Percentiles rank a stretch among this genome's conserved stretches.
phyloP scores from a whole-genome alignment of 2,888 invertebrate species.

The Masnerella sp. region DNA sequence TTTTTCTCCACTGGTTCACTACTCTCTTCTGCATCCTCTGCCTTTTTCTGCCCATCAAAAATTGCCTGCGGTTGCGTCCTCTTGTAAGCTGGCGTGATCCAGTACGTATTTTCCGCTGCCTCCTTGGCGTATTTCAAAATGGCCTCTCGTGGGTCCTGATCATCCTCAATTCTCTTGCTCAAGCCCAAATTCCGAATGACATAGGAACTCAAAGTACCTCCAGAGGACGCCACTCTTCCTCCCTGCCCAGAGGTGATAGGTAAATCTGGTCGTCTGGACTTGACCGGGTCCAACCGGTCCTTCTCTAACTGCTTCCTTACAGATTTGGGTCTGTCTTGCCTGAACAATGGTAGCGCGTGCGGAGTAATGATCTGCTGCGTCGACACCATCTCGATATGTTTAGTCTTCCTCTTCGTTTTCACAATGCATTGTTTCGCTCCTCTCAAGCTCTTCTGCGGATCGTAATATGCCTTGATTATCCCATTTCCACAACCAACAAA shows the following conservation, averaged over 20 bases:
- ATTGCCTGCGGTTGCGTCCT: constrained; percentile 93
- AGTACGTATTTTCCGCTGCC: constrained; percentile 97
- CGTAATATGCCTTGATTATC: constrained; percentile 92
- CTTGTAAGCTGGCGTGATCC: constrained; percentile 95
- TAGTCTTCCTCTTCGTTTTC: constrained; percentile 87
- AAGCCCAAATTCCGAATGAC: constrained; percentile 96
- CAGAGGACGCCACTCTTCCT: constrained; percentile 95
- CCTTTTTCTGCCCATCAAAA: constrained; percentile 81
- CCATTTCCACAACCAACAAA: constrained; percentile 96
- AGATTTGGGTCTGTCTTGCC: constrained; percentile 93
- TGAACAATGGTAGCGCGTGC: constrained; percentile 95
- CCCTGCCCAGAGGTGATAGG: constrained; percentile 95
- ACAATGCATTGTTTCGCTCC: constrained; percentile 95
- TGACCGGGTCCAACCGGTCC: constrained; percentile 91
- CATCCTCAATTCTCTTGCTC: constrained; percentile 93
- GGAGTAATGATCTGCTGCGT: constrained; percentile 97
- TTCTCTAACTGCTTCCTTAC: constrained; percentile 95
- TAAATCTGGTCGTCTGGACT: constrained; percentile 89
- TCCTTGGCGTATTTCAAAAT: constrained; percentile 96
- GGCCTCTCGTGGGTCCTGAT: constrained; percentile 95
- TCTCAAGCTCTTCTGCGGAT: constrained; percentile 89
- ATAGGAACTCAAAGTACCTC: constrained; percentile 96
- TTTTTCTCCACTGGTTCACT: constrained; percentile 81
- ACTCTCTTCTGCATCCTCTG: too few species aligned
- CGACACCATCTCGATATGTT: constrained; percentile 91